Evolutionary conservation across 2,797 vertebrate genomes (phyloP).

Genomic region (Alauda arvensis): DNA sequence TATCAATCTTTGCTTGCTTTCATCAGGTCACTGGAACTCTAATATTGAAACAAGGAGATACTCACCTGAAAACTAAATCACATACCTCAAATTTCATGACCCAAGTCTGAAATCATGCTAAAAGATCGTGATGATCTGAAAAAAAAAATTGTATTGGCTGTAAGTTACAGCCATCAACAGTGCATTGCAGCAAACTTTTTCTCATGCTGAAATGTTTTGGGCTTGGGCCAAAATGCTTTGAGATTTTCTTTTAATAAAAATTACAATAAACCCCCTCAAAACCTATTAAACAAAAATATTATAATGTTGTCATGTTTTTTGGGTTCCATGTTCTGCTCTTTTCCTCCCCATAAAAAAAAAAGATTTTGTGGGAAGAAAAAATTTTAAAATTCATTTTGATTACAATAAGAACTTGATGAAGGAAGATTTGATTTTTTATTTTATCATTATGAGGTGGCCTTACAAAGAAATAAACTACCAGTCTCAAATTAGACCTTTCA

Average conservation of each 20-base stretch:
- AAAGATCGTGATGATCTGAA: not conserved
- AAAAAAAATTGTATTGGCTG: accelerated
- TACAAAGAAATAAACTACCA: not conserved
- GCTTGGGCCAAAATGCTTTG: not conserved
- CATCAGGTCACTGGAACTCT: not conserved
- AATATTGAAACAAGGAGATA: not conserved
- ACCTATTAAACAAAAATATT: not conserved
- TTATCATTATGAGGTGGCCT: not conserved
- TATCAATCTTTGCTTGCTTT: not conserved
- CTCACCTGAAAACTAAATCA: not conserved
- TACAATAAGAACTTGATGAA: not conserved
- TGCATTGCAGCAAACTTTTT: not conserved
- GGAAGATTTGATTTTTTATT: not conserved
- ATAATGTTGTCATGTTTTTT: not conserved
- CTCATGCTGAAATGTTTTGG: not conserved
- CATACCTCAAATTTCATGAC: not conserved
- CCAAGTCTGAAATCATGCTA: not conserved
- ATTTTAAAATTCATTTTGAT: not conserved
- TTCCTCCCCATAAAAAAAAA: not conserved
- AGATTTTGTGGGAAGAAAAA: not conserved
- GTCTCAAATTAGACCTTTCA: conserved; percentile 5
- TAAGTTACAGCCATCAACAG: not conserved
- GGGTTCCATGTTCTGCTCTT: not conserved
- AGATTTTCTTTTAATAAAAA: not conserved
- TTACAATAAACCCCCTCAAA: not conserved